These are phyloP conservation scores for Eolophus roseicapilla DNA, from an alignment of 2,113 vertebrate genomes.

Conservation along the genomic window DNA sequence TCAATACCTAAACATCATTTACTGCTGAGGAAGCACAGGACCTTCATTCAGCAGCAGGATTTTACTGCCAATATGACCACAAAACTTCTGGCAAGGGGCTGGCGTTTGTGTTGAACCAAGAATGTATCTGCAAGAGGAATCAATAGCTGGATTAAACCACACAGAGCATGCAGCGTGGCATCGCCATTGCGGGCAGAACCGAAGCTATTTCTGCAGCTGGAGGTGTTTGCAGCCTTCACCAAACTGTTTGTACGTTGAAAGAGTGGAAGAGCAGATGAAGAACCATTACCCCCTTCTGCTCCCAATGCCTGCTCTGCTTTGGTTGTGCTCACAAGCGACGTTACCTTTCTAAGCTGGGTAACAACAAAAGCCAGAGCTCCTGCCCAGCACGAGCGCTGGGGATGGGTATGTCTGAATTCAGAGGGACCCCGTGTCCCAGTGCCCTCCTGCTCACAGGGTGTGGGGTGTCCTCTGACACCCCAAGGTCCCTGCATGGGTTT, in stretches of 20 bases:
- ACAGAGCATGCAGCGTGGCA: fast-evolving
- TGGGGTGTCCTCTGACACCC: background rate
- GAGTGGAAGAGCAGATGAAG: background rate
- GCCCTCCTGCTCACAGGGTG: too few species aligned
- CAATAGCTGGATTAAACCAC: background rate
- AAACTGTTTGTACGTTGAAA: background rate
- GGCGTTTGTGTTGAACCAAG: background rate
- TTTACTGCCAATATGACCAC: background rate
- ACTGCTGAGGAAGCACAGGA: background rate
- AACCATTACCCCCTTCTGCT: background rate
- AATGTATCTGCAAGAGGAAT: background rate
- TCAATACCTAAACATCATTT: background rate
- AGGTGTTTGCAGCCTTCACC: background rate
- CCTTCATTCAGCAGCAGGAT: background rate
- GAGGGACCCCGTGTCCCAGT: background rate
- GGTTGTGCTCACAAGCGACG: background rate
- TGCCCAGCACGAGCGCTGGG: background rate
- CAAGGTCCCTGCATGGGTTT: background rate
- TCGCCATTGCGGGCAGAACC: background rate
- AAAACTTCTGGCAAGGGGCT: background rate
- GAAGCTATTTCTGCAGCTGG: background rate
- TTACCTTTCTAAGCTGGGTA: background rate
- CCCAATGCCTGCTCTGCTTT: background rate
- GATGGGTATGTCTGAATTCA: background rate
- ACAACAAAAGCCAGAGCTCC: fast-evolving